These are phyloP conservation scores for Dasypogon diadema DNA, from an alignment of 2,888 invertebrate genomes.

Conservation along the genomic window DNA sequence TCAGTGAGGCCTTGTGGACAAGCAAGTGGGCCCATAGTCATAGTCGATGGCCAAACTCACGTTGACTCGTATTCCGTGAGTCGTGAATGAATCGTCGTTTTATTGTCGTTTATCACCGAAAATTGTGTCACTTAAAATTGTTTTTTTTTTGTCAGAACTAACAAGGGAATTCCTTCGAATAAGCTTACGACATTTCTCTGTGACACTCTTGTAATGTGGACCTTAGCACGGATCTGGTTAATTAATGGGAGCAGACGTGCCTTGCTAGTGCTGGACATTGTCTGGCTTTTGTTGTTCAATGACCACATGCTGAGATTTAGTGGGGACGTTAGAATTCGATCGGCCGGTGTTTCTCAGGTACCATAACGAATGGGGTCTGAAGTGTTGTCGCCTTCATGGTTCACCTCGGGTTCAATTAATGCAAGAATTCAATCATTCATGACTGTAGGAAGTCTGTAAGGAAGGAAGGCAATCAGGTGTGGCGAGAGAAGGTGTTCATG, in stretches of 20 bases:
- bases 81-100: conserved; percentile 28
- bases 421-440: too few relatives aligned
- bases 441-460: too few relatives aligned
- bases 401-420: neutral
- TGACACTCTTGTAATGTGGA: neutral
- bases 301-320: neutral
- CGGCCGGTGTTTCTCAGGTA: neutral
- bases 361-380: neutral
- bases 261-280: neutral
- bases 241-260: conserved; percentile 23
- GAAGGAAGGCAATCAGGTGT: too few relatives aligned
- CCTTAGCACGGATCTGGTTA: conserved; percentile 16
- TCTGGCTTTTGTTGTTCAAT: conserved; percentile 6
- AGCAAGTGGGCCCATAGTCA: neutral
- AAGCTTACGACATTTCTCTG: conserved; percentile 4
- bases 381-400: neutral
- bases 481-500: too few relatives aligned
- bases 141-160: conserved; percentile 1
- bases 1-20: neutral
- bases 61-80: neutral
- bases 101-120: conserved; percentile 39
- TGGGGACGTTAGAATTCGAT: neutral
- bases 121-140: conserved; percentile 39
- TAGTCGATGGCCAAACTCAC: neutral
- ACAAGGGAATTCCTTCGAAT: neutral